Evolutionary conservation across 2,888 invertebrate genomes (phyloP), one percentile per base, ranked within the genome.

Genomic region (Luffia ferchaultella): DNA sequence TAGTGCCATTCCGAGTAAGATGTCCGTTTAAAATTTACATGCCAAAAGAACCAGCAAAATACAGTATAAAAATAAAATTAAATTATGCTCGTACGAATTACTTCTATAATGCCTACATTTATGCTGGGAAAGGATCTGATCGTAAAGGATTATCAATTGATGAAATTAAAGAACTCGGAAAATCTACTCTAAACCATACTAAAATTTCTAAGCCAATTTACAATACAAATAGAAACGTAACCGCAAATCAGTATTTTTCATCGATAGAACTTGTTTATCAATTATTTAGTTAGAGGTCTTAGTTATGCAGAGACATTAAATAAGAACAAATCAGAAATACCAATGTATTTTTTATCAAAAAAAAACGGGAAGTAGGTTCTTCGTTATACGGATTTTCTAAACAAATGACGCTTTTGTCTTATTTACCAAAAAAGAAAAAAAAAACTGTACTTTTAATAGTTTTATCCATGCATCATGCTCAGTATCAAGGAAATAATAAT

Each of bases 121-220:
- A 18, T 18, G 20, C 42, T 46, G 63, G 63, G 42, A 63, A 62
- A 58, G 58, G 54, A 20, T 57, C 57, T 48, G 63, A 67, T 59
- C 61, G 61, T 19, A 42, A 47, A 41, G 56, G 54, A 17, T 54
- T 67, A 30, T 20, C 57, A 15, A 53, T 53, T 47, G 50, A 53
- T 45, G 59, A 62, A 54, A n/a, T n/a, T n/a, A 60, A 57, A 55
- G 61, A 61, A 52, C 54, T 60, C 3, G 48, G 50, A 17, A 59
- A 59, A 46, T 62, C 66, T 41, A 63, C 62, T 1, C 64, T n/a
- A 66, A 45, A 52, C 30, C 12, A 12, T 30, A 30, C 12, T 30
- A 12, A 3, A 12, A 30, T 30, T 30, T 30, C 5, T 30, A 30
- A 30, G 3, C 5, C 3, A 7, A 7, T 30, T 30, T 7, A 30